Conservation (phyloP, 2,113 vertebrate genomes). For the Lota lota region DNA sequence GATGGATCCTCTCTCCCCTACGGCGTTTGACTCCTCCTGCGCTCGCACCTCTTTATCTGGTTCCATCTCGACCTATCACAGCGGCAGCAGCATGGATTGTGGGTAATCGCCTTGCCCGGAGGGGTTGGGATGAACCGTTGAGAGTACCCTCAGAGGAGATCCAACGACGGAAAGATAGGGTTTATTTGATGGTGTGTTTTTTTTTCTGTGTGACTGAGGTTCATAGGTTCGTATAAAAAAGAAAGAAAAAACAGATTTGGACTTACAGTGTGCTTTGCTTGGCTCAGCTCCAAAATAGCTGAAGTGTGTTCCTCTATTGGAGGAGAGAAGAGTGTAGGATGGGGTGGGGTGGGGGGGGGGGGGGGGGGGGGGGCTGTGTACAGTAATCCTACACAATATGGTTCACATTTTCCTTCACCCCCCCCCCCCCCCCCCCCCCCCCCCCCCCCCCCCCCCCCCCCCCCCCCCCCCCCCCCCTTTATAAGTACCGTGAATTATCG, state of each 20-base stretch:
- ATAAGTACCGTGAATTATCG: constrained; percentile 60
- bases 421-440: too few species aligned
- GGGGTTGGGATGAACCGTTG: constrained; percentile 23
- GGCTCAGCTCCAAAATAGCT: constrained; percentile 52
- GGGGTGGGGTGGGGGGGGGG: constrained; percentile 12
- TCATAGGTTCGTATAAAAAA: constrained; percentile 36
- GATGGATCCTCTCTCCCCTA: too few species aligned
- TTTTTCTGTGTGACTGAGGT: constrained; percentile 63
- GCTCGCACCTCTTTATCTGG: too few species aligned
- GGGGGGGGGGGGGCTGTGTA: constrained; percentile 8
- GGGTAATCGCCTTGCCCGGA: constrained; percentile 22
- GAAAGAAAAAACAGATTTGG: constrained; percentile 49
- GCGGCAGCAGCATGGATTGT: constrained; percentile 23
- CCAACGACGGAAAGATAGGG: constrained; percentile 24
- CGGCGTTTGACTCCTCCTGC: too few species aligned
- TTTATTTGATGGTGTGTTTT: constrained; percentile 38
- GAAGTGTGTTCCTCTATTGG: constrained; percentile 51
- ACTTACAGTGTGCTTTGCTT: constrained; percentile 69
- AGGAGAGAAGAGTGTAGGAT: constrained; percentile 3
- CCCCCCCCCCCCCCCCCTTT: constrained; percentile 42
- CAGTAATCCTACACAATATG: constrained; percentile 52
- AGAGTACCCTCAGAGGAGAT: constrained; percentile 11
- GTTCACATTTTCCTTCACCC: constrained; percentile 69
- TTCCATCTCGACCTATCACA: too few species aligned
- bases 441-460: too few species aligned